Base-by-base conservation (phyloP, 2,113 vertebrate species). In the Lethenteron reissneri region DNA sequence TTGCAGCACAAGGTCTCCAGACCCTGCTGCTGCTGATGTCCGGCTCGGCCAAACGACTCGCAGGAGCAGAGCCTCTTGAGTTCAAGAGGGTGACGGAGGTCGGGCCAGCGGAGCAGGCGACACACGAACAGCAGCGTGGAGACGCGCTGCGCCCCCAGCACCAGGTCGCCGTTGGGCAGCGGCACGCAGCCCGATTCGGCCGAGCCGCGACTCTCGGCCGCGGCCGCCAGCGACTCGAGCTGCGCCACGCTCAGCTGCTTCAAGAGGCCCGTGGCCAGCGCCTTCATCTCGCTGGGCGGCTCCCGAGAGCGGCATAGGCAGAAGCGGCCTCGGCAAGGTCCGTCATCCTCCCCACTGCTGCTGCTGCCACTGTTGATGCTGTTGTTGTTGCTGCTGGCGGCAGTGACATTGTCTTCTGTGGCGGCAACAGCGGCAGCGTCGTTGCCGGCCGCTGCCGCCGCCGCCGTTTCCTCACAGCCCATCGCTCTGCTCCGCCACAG, bases 101-200 rank as follows among this genome's bases (percentile, higher is more conserved):
- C 81, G 0, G 81, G 81, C 81, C 81, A 83, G 59, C 79, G 79
- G 72, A 78, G 82, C 11, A 82, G 77, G 8, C 76, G 76, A 72
- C 79, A 82, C 11, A 82, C 78, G 58, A 82, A 76, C 9, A 81
- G 71, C 15, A 77, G 76, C 41, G 80, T 76, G 2, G 79, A 57
- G 12, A 74, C 8, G 6, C 19, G 71, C 14, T 74, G 77, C 60
- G 77, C 80, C 57, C 41, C 41, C 41, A 41, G 41, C 41, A 41
- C 41, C 41, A 41, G 41, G 6, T 41, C 41, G 41, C 41, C 41
- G 41, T 41, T 2, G 0, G 78, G 76, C 1, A 19, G 75, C 75
- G 76, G 73, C 57, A 82, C 4, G 0, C 81, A 82, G 72, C 76
- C 10, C 0, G 76, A 75, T 13, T 78, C 79, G n/a, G 78, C 75